Evolutionary conservation across 2,888 invertebrate species (phyloP).

Genomic region (Microplitis deprimator): DNA sequence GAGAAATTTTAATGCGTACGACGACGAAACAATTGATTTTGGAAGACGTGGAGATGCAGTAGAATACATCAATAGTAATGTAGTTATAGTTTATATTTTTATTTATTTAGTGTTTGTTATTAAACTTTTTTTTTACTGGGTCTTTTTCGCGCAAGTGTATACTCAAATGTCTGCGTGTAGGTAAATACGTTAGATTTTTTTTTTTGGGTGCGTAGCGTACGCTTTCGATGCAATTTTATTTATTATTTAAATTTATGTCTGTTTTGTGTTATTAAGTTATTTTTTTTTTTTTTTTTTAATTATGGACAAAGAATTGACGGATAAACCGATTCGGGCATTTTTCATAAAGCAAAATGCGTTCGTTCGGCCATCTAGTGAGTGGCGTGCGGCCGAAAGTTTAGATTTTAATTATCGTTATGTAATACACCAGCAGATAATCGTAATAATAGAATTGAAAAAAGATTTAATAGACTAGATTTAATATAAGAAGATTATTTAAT

Average conservation of each 20-base stretch:
- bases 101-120: constrained; percentile 19
- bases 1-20: constrained; percentile 40
- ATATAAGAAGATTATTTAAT: not conserved
- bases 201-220: not conserved
- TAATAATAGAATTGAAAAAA: not conserved
- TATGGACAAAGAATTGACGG: constrained; percentile 50
- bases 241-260: constrained; percentile 20
- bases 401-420: constrained; percentile 1
- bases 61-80: constrained; percentile 40
- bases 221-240: not conserved
- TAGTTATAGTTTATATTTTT: constrained; percentile 8
- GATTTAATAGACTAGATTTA: not conserved
- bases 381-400: constrained; percentile 52
- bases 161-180: constrained; percentile 30
- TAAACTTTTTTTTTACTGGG: constrained; percentile 10
- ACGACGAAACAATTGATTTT: constrained; percentile 48
- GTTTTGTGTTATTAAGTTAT: constrained; percentile 11
- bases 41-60: constrained; percentile 52
- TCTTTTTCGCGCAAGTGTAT: constrained; percentile 33
- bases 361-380: constrained; percentile 52
- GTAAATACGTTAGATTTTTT: constrained; percentile 8
- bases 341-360: constrained; percentile 48
- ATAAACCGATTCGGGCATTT: constrained; percentile 56
- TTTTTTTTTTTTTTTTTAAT: constrained; percentile 27
- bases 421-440: not conserved